A percentile compares a stretch with the other conserved stretches of the same genome.
phyloP scores from a whole-genome alignment of 2,797 vertebrate genomes.

The Scolopax rusticola region DNA sequence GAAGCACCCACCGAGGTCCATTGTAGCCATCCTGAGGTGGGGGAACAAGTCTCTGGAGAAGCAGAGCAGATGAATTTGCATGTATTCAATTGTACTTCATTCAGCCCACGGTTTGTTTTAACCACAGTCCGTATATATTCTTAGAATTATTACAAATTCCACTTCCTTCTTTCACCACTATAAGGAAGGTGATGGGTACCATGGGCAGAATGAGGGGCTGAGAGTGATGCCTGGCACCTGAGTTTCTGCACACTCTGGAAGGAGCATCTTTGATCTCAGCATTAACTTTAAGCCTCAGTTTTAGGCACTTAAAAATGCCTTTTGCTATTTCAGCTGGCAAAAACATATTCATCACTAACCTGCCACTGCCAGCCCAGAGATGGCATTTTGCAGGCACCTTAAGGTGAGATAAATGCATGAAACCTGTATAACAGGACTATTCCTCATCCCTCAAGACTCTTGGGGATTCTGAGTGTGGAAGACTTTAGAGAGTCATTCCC shows the following conservation, averaged over 20 bases:
- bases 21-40: fast-evolving
- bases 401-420: background rate
- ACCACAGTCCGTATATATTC: background rate
- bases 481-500: background rate
- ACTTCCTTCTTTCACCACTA: background rate
- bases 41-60: background rate
- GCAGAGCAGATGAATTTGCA: background rate
- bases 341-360: fast-evolving
- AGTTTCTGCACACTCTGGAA: background rate
- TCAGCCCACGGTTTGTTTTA: background rate
- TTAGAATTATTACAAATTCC: background rate
- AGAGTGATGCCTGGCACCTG: background rate
- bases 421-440: fast-evolving
- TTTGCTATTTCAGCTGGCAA: background rate
- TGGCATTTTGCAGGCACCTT: background rate
- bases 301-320: background rate
- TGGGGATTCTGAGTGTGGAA: background rate
- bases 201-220: fast-evolving
- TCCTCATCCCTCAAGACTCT: background rate
- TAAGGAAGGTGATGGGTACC: background rate
- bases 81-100: fast-evolving
- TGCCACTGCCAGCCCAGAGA: background rate
- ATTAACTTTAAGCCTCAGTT: background rate
- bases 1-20: fast-evolving
- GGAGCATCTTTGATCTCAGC: background rate